Percentiles rank a stretch among this genome's conserved stretches.
These are phyloP conservation scores for Danio tinwini DNA, from an alignment of 2,797 vertebrate genomes.

Conservation along the genomic window DNA sequence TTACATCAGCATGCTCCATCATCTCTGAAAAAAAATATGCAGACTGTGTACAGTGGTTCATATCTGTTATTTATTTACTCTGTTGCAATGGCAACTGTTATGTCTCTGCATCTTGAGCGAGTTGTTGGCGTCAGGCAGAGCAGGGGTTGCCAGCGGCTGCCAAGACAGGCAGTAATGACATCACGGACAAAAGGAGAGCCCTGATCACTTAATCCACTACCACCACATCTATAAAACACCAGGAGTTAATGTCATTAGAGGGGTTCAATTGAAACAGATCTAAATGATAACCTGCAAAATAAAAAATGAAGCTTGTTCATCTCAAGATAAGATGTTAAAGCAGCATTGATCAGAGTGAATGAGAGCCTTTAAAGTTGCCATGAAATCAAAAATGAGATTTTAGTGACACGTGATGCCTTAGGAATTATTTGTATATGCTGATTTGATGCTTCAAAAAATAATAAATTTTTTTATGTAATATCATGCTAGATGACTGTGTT, in stretches of 20 bases:
- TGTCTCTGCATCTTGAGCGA: conserved; percentile 61
- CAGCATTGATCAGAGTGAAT: background rate
- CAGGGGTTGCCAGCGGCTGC: conserved; percentile 48
- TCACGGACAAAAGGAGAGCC: conserved; percentile 12
- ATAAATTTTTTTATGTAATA: no score
- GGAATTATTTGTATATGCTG: background rate
- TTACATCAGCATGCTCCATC: conserved; percentile 52
- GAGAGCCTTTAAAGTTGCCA: background rate
- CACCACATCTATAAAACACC: conserved; percentile 29
- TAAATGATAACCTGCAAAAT: background rate
- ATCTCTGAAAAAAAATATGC: conserved; percentile 30
- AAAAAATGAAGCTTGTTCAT: background rate
- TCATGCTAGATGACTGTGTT: background rate
- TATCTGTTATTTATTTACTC: conserved; percentile 66
- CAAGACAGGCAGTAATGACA: conserved; percentile 23
- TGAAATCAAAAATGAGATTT: background rate
- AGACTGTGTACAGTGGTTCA: conserved; percentile 47
- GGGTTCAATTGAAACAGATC: background rate
- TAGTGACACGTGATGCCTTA: no score
- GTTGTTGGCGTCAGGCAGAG: conserved; percentile 59
- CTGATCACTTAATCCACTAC: conserved; percentile 10
- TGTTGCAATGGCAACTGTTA: conserved; percentile 71
- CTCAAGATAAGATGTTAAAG: background rate
- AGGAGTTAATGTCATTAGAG: conserved; percentile 7
- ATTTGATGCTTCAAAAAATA: background rate